phyloP scores from a whole-genome alignment of 2,888 invertebrate genomes.

The Agrochola litura region DNA sequence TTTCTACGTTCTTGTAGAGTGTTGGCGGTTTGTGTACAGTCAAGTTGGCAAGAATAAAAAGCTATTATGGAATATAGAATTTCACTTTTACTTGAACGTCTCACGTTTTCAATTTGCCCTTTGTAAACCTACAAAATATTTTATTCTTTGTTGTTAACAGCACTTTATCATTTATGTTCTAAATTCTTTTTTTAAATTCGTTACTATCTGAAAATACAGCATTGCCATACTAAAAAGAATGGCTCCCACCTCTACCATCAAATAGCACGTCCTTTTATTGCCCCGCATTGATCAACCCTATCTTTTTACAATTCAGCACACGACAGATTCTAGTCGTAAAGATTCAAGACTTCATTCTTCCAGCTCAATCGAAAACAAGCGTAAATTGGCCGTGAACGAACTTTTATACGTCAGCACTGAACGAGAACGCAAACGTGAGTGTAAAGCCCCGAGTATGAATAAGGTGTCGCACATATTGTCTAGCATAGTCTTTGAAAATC shows the following conservation, averaged over 20 bases:
- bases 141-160: neutral
- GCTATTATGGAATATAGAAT: conserved; percentile 13
- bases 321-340: conserved; percentile 66
- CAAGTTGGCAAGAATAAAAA: conserved; percentile 39
- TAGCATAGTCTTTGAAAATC: conserved; percentile 11
- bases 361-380: conserved; percentile 72
- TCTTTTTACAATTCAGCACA: conserved; percentile 65
- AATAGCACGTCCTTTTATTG: conserved; percentile 23
- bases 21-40: conserved; percentile 23
- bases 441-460: conserved; percentile 67
- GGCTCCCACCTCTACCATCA: neutral
- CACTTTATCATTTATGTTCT: neutral
- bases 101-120: conserved; percentile 45
- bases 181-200: neutral
- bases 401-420: conserved; percentile 72
- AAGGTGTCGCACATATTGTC: conserved; percentile 36
- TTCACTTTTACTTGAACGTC: conserved; percentile 34
- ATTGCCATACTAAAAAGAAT: neutral
- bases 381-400: conserved; percentile 79
- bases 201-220: neutral
- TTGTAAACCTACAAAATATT: neutral
- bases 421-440: conserved; percentile 67
- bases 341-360: conserved; percentile 68
- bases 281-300: conserved; percentile 35
- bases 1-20: conserved; percentile 75